Evolutionary conservation across 64 coral and sea anemone species (phyloP).

Genomic region (Cladopsammia gracilis): DNA sequence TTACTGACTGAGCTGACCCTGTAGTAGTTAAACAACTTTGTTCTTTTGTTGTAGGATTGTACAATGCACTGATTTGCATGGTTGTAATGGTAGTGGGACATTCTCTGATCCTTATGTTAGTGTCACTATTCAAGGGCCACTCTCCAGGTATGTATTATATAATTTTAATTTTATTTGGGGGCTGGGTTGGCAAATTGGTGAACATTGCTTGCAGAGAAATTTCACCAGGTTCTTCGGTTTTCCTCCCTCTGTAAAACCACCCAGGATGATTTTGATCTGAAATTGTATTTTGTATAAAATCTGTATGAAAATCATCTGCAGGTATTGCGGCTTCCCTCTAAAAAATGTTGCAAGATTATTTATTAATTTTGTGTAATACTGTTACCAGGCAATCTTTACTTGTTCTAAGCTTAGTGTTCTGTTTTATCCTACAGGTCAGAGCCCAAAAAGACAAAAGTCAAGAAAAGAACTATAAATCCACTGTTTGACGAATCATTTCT

Average conservation of each 20-base stretch:
- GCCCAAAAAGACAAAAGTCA: slow-evolving; percentile 89
- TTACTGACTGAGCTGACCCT: no score
- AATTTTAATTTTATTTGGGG: neutral
- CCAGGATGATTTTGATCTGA: no score
- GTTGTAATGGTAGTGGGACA: slow-evolving; percentile 82
- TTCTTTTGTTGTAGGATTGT: slow-evolving; percentile 47
- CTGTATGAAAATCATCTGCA: no score
- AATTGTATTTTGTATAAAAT: no score
- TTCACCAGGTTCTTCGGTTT: no score
- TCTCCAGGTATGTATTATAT: slow-evolving; percentile 62
- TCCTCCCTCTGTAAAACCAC: no score
- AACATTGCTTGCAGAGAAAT: no score
- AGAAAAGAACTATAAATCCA: slow-evolving; percentile 83
- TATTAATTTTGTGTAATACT: neutral
- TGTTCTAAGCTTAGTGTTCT: neutral
- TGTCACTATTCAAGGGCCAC: slow-evolving; percentile 66
- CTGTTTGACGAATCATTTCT: slow-evolving; percentile 92
- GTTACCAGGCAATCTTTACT: neutral
- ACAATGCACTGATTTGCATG: slow-evolving; percentile 88
- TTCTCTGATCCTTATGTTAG: slow-evolving; percentile 90
- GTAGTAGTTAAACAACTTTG: neutral
- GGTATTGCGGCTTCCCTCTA: no score
- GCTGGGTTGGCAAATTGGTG: no score
- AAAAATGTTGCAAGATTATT: no score
- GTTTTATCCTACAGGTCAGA: slow-evolving; percentile 66